phyloP scores from a whole-genome alignment of 2,797 vertebrate genomes.

The Phoeniculus purpureus region DNA sequence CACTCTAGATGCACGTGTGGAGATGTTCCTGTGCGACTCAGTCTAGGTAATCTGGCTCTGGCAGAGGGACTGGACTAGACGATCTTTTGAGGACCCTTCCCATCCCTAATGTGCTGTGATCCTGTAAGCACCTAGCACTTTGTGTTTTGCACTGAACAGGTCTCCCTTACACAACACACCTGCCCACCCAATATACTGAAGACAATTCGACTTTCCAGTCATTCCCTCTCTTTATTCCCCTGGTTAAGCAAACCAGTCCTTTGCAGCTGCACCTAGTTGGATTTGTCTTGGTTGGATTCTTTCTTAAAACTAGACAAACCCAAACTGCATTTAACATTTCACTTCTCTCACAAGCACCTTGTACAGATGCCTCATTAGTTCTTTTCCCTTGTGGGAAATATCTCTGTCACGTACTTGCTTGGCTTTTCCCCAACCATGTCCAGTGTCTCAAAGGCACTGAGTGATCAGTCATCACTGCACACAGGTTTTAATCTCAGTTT shows the following conservation, averaged over 20 bases:
- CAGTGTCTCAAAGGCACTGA: not conserved
- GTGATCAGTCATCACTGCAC: not conserved
- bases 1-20: not conserved
- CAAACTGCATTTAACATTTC: not conserved
- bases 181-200: not conserved
- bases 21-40: too few relatives aligned
- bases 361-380: not conserved
- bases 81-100: too few relatives aligned
- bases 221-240: not conserved
- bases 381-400: not conserved
- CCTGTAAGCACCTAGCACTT: not conserved
- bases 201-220: not conserved
- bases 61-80: too few relatives aligned
- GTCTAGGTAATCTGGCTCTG: too few relatives aligned
- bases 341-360: not conserved
- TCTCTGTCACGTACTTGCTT: not conserved
- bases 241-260: not conserved
- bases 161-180: not conserved
- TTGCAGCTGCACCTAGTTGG: not conserved
- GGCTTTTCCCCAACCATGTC: not conserved
- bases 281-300: not conserved
- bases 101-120: too few relatives aligned
- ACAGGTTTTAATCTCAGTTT: not conserved
- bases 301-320: not conserved
- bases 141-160: not conserved